These are phyloP conservation scores for Samia ricini DNA, from an alignment of 1,140 invertebrate species.

Conservation along the genomic window DNA sequence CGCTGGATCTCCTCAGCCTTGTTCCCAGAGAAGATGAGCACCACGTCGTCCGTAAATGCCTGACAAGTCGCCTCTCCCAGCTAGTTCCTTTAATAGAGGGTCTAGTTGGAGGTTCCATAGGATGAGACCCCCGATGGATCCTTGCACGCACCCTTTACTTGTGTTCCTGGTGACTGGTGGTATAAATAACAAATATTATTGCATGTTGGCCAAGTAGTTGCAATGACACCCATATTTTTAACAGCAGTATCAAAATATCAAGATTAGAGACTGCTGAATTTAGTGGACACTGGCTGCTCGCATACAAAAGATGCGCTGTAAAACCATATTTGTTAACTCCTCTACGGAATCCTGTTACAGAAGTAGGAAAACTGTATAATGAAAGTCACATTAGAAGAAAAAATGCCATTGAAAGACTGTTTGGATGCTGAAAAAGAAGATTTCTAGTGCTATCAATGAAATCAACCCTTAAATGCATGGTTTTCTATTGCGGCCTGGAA, in stretches of 20 bases:
- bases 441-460: constrained; percentile 15
- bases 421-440: constrained; percentile 24
- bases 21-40: no score
- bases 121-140: neutral
- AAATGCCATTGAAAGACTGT: constrained; percentile 20
- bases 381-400: constrained; percentile 21
- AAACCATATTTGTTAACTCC: constrained; percentile 12
- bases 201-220: constrained; percentile 10
- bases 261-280: constrained; percentile 7
- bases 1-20: neutral
- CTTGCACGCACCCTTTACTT: neutral
- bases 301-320: constrained; percentile 12
- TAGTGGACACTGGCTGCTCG: constrained; percentile 6
- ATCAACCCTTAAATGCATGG: constrained; percentile 21
- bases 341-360: constrained; percentile 5
- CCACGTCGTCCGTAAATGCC: constrained; percentile 2
- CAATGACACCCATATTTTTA: constrained; percentile 15
- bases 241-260: constrained; percentile 6
- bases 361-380: constrained; percentile 14
- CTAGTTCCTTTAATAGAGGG: neutral
- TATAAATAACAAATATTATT: constrained; percentile 14
- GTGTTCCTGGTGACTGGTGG: no score
- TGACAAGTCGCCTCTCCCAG: no score
- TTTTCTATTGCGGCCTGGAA: constrained; percentile 13
- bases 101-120: neutral